These are phyloP conservation scores for Ptilorrhoa leucosticta DNA, from an alignment of 2,113 vertebrate species.

Conservation along the genomic window DNA sequence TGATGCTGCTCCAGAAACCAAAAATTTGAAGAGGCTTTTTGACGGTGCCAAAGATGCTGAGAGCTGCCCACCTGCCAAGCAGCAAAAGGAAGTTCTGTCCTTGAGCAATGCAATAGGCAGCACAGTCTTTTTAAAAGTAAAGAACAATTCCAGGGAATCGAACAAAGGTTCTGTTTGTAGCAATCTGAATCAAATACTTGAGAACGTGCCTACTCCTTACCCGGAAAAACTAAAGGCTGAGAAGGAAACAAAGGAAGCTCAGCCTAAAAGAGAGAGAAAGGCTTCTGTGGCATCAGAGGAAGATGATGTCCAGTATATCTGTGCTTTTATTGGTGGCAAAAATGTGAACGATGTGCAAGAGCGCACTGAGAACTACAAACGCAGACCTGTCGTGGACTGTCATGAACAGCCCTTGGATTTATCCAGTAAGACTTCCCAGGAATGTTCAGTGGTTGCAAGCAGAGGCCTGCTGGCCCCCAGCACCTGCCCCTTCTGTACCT, in stretches of 20 bases:
- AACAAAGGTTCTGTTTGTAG: neutral
- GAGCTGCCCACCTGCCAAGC: constrained; percentile 61
- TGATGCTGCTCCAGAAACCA: constrained; percentile 62
- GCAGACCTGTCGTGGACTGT: neutral
- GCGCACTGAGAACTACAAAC: neutral
- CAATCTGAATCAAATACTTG: neutral
- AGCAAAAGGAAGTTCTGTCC: constrained; percentile 70
- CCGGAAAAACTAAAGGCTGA: constrained; percentile 37
- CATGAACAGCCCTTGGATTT: constrained; percentile 84
- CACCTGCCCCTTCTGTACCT: constrained; percentile 83
- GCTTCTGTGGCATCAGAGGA: neutral
- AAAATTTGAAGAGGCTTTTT: constrained; percentile 65
- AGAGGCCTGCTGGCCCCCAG: constrained; percentile 66
- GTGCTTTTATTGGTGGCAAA: constrained; percentile 26
- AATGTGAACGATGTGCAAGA: neutral
- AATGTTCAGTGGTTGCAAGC: constrained; percentile 60
- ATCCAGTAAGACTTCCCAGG: constrained; percentile 71
- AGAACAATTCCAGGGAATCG: constrained; percentile 64
- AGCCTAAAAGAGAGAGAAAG: neutral
- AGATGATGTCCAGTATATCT: neutral
- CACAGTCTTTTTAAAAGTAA: constrained; percentile 29
- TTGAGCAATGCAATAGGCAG: constrained; percentile 50
- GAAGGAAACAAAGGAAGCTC: constrained; percentile 29
- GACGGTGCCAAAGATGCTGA: constrained; percentile 75
- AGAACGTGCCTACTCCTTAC: neutral